These are phyloP conservation scores for Meta bourneti DNA, from an alignment of 2,888 invertebrate genomes.

Conservation along the genomic window DNA sequence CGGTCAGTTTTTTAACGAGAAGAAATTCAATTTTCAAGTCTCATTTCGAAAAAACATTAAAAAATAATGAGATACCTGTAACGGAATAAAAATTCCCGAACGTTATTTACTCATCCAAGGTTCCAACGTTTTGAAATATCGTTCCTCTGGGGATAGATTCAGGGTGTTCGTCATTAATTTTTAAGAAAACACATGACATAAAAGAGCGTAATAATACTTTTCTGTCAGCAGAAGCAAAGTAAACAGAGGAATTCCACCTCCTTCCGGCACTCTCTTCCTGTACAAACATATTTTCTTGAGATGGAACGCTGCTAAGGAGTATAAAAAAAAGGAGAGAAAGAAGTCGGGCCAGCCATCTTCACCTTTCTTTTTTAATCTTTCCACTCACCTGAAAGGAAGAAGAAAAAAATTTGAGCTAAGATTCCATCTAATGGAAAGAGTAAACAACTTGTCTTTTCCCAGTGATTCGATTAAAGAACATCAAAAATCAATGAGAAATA, in stretches of 20 bases:
- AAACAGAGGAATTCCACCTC: slow-evolving; percentile 1
- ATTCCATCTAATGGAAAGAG: slow-evolving; percentile 17
- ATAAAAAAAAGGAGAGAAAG: background rate
- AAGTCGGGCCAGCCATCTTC: background rate
- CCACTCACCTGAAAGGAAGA: slow-evolving; percentile 45
- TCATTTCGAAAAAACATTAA: too few relatives aligned
- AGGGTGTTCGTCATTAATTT: slow-evolving; percentile 12
- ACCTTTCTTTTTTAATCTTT: slow-evolving; percentile 4
- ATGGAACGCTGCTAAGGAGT: background rate
- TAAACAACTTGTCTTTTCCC: slow-evolving; percentile 20
- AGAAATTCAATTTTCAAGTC: too few relatives aligned
- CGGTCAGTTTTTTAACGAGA: too few relatives aligned
- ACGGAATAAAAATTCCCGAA: too few relatives aligned
- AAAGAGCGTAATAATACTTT: slow-evolving; percentile 12
- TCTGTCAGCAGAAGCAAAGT: background rate
- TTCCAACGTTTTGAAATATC: background rate
- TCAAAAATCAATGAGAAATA: slow-evolving; percentile 6
- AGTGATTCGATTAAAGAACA: slow-evolving; percentile 14
- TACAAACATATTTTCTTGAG: slow-evolving; percentile 13
- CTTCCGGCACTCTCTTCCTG: slow-evolving; percentile 21
- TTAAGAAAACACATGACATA: slow-evolving; percentile 17
- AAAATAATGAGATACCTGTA: too few relatives aligned
- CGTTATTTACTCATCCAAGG: too few relatives aligned
- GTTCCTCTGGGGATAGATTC: background rate
- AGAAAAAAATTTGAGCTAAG: slow-evolving; percentile 18